Evolutionary conservation across 2,113 vertebrate species (phyloP).

Genomic region (Epinephelus cyanopodus): DNA sequence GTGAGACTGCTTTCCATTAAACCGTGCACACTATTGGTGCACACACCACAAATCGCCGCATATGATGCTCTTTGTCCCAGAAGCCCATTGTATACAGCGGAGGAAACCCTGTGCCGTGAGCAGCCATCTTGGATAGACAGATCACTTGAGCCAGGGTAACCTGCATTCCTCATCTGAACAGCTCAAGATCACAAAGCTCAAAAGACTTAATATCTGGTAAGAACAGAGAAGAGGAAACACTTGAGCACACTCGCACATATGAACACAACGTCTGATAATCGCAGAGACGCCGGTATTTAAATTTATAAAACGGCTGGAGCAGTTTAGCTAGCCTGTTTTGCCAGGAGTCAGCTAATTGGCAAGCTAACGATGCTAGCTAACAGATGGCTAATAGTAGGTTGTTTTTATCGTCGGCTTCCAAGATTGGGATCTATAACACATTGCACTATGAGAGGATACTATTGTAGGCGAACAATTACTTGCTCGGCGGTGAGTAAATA

Average conservation of each 20-base stretch:
- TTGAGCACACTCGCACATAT: background rate
- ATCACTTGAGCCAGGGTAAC: slow-evolving; percentile 85
- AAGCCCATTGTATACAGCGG: slow-evolving; percentile 86
- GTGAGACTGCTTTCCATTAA: slow-evolving; percentile 15
- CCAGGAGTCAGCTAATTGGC: slow-evolving; percentile 44
- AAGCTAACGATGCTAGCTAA: slow-evolving; percentile 60
- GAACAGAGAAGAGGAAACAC: background rate
- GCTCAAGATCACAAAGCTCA: slow-evolving; percentile 58
- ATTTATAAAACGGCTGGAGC: background rate
- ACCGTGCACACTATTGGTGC: background rate
- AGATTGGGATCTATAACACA: accelerated
- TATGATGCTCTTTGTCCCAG: slow-evolving; percentile 82
- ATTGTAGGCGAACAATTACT: accelerated
- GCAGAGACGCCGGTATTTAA: background rate
- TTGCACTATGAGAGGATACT: background rate
- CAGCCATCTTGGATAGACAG: slow-evolving; percentile 92
- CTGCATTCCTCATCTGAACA: slow-evolving; percentile 77
- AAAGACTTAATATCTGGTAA: slow-evolving; percentile 76
- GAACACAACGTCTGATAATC: background rate
- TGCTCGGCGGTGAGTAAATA: background rate
- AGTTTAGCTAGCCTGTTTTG: slow-evolving; percentile 45
- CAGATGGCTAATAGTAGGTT: slow-evolving; percentile 39
- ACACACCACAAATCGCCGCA: slow-evolving; percentile 51
- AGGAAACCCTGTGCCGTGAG: slow-evolving; percentile 91
- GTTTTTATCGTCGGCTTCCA: background rate